Conservation (phyloP, 2,888 invertebrate species). For the Ormyrus pomaceus region DNA sequence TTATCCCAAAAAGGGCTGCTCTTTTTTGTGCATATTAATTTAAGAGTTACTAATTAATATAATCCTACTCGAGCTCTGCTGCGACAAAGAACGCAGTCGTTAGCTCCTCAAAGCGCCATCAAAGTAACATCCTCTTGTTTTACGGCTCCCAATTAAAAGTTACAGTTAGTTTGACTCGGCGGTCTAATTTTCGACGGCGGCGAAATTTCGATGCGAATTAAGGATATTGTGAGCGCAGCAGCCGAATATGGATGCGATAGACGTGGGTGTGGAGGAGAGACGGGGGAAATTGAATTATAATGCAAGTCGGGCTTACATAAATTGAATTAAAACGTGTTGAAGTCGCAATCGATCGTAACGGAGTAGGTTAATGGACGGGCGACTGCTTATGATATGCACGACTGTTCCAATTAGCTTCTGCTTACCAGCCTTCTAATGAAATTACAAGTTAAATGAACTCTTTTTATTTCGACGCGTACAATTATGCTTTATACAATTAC, state of each 20-base stretch:
- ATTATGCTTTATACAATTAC: too few species aligned
- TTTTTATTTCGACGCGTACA: too few species aligned
- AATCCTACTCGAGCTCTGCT: neutral
- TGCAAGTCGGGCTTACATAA: constrained; percentile 11
- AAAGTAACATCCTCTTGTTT: constrained; percentile 34
- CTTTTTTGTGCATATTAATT: too few species aligned
- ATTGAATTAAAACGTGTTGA: constrained; percentile 44
- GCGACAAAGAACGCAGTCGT: neutral
- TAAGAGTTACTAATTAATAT: constrained; percentile 16
- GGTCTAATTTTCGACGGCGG: neutral
- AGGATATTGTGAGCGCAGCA: neutral
- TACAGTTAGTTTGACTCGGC: constrained; percentile 6
- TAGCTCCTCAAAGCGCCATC: neutral
- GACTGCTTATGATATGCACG: neutral
- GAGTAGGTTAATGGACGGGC: constrained; percentile 5
- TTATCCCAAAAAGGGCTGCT: too few species aligned
- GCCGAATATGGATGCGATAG: too few species aligned
- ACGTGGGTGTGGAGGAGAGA: too few species aligned
- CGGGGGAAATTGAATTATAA: constrained; percentile 41
- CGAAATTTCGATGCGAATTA: constrained; percentile 31
- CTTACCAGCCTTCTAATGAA: too few species aligned
- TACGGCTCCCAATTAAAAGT: constrained; percentile 40
- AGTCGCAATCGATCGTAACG: constrained; percentile 25
- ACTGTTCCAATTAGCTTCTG: too few species aligned
- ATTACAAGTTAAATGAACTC: too few species aligned